These are phyloP conservation scores for Philypnodon macrostomus DNA, from an alignment of 2,797 vertebrate genomes.

Conservation along the genomic window DNA sequence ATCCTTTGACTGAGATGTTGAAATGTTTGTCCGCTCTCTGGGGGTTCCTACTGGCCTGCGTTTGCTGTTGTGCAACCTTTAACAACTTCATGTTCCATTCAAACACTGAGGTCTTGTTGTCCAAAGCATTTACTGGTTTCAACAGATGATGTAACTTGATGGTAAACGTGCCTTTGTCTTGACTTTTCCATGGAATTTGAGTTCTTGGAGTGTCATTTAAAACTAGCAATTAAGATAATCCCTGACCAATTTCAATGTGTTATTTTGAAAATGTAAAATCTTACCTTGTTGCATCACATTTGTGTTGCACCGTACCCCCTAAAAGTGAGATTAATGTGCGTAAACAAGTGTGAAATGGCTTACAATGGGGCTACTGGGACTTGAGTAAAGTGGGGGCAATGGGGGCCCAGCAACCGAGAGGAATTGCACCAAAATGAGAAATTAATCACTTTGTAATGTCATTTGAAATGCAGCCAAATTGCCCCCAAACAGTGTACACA, in stretches of 20 bases:
- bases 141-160: constrained; percentile 2
- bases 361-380: constrained; percentile 7
- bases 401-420: background rate
- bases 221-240: background rate
- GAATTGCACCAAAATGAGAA: background rate
- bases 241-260: background rate
- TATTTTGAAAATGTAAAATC: background rate
- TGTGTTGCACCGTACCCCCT: background rate
- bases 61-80: too few species aligned
- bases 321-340: constrained; percentile 1
- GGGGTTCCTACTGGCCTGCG: background rate
- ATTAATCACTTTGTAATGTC: background rate
- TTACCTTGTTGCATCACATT: constrained; percentile 1
- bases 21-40: too few species aligned
- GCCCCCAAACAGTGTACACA: too few species aligned
- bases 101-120: too few species aligned
- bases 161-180: background rate
- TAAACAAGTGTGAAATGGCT: constrained; percentile 2
- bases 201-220: background rate
- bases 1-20: too few species aligned
- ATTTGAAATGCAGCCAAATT: background rate
- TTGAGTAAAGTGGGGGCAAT: background rate
- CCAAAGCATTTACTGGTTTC: background rate
- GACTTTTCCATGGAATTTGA: background rate
- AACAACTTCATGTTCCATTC: too few species aligned